These are phyloP conservation scores for Ginglymostoma cirratum DNA, from an alignment of 2,113 vertebrate species.

Conservation along the genomic window DNA sequence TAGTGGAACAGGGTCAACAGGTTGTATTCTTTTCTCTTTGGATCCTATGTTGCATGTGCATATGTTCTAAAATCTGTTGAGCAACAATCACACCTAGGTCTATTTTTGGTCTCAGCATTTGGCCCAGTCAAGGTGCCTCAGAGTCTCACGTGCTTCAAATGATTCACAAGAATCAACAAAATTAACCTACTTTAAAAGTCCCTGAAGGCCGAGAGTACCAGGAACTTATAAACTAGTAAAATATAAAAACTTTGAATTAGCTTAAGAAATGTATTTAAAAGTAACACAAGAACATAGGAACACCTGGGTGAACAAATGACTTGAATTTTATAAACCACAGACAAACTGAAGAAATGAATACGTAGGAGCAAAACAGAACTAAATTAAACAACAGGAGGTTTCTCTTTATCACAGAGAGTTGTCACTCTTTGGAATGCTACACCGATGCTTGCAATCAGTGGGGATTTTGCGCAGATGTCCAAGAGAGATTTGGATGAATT, in stretches of 20 bases:
- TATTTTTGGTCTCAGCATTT: not conserved
- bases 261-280: not conserved
- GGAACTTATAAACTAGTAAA: not conserved
- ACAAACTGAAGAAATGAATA: not conserved
- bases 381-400: not conserved
- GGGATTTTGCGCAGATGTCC: not conserved
- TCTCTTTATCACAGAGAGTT: not conserved
- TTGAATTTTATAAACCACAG: not conserved
- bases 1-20: too few species aligned
- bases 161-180: not conserved
- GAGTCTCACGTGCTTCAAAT: too few species aligned
- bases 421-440: not conserved
- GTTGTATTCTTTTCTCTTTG: too few species aligned
- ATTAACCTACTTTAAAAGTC: not conserved
- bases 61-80: not conserved
- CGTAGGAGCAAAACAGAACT: not conserved
- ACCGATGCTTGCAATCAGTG: not conserved
- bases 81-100: not conserved
- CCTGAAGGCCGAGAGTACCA: too few species aligned
- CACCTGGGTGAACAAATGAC: not conserved
- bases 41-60: too few species aligned
- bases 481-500: not conserved
- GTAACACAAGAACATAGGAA: not conserved
- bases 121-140: too few species aligned
- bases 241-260: not conserved